Percentiles rank a stretch among this genome's conserved stretches.
Evolutionary conservation across 2,888 invertebrate species (phyloP).

Genomic region (Halictus ligatus): DNA sequence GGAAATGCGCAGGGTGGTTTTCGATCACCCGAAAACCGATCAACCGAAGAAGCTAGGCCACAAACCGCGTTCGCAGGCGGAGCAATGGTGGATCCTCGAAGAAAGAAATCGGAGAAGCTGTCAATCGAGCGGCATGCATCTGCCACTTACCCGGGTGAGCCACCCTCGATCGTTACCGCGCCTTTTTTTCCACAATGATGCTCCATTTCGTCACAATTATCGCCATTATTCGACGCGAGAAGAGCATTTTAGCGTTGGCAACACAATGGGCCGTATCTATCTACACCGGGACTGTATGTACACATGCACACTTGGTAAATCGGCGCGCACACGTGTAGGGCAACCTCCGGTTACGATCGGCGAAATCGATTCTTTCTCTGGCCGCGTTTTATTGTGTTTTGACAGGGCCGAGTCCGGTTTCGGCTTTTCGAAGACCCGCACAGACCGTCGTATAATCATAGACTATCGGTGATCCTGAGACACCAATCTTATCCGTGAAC

Average conservation of each 20-base stretch:
- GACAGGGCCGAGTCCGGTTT: conserved; percentile 75
- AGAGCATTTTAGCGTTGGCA: conserved; percentile 78
- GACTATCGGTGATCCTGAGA: background rate
- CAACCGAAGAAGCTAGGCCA: background rate
- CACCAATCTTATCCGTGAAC: conserved; percentile 57
- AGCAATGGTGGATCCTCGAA: background rate
- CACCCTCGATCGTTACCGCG: conserved; percentile 78
- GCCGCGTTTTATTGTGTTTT: conserved; percentile 83
- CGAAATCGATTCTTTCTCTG: conserved; percentile 58
- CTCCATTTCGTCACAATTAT: conserved; percentile 84
- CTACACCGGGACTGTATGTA: conserved; percentile 36
- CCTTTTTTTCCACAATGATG: conserved; percentile 80
- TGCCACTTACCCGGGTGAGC: conserved; percentile 81
- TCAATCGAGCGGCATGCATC: conserved; percentile 82
- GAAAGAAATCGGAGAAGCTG: conserved; percentile 82
- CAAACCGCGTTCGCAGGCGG: background rate
- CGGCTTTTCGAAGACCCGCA: conserved; percentile 28
- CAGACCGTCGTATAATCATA: background rate
- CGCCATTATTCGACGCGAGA: conserved; percentile 79
- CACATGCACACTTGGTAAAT: conserved; percentile 18
- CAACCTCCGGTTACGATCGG: conserved; percentile 18
- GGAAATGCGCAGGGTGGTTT: background rate
- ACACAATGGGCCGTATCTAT: conserved; percentile 73
- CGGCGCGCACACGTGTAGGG: background rate
- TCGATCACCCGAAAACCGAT: background rate